Conservation (phyloP, 2,888 invertebrate species). For the Chrysina gloriosa region DNA sequence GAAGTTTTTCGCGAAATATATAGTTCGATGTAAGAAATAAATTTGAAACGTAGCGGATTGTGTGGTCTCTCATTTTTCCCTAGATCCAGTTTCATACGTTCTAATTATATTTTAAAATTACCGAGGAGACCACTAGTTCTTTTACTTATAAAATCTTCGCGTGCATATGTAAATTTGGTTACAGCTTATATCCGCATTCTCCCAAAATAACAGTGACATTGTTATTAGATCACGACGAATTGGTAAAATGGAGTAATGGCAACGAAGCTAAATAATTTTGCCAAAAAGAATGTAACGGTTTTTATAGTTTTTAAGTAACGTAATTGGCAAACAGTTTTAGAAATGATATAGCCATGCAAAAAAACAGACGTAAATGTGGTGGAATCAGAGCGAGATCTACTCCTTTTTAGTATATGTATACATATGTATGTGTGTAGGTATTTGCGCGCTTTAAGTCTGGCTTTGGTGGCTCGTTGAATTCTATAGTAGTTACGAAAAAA, state of each 20-base stretch:
- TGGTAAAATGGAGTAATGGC: not conserved
- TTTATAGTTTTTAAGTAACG: not conserved
- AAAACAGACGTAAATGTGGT: not conserved
- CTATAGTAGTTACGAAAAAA: too few relatives aligned
- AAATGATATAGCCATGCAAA: not conserved
- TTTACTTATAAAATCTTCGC: not conserved
- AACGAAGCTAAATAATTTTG: constrained; percentile 1
- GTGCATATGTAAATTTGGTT: not conserved
- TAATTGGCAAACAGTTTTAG: not conserved
- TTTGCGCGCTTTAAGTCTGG: too few relatives aligned
- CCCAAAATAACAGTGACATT: constrained; percentile 6
- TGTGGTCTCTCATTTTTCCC: not conserved
- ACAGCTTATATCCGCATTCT: not conserved
- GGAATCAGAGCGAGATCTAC: not conserved
- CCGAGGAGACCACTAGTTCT: not conserved
- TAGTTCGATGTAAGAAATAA: too few relatives aligned
- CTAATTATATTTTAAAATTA: not conserved
- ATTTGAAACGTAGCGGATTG: not conserved
- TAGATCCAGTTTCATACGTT: not conserved
- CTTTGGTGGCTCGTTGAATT: too few relatives aligned
- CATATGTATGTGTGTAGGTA: too few relatives aligned
- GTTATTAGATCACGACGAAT: constrained; percentile 23
- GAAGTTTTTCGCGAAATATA: too few relatives aligned
- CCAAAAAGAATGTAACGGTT: constrained; percentile 2
- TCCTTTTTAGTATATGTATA: not conserved